Evolutionary conservation across 2,113 vertebrate genomes (phyloP), one percentile per base, ranked within the genome.

Genomic region (Indicator indicator): DNA sequence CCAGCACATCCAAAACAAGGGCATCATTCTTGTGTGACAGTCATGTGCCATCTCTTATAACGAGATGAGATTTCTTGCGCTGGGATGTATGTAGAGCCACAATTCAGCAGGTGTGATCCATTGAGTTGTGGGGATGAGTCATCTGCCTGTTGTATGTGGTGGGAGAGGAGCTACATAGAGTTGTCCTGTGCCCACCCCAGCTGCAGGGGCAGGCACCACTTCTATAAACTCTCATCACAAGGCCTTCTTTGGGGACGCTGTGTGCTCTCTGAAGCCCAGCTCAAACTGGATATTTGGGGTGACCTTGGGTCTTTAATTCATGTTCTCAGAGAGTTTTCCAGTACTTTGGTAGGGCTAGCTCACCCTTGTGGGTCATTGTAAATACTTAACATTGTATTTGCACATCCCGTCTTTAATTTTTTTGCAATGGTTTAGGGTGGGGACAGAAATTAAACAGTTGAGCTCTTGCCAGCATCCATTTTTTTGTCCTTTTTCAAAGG

Each of bases 381-480:
- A 95, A 88, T 92, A 67, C 90, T 96, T 88, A 93, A 88, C 90
- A 78, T 94, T 93, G 92, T 97, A 92, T 95, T 96, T 96, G 94
- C 76, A 81, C 84, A 74, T 94, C 68, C 95, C 93, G 94, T 63
- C 86, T 90, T 96, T 92, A 94, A 94, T 94, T 96, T 89, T 90
- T 91, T 92, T 95, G 93, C 83, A 83, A 72, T 96, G 94, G 92
- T 96, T 95, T 96, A 92, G 95, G 92, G 93, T 94, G 93, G 83
- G 88, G 93, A 94, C 92, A 94, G 83, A 96, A 88, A 96, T 95
- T 94, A 91, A 93, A 93, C 79, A 94, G 60, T 83, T 94, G 83
- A 93, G 79, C 80, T 91, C 65, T 46, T 92, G 86, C 86, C 95
- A 88, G 82, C 55, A 88, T 85, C 67, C 69, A 52, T 86, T 95